Evolutionary conservation across 2,797 vertebrate species (phyloP).

Genomic region (Paratrypauchen microcephalus): DNA sequence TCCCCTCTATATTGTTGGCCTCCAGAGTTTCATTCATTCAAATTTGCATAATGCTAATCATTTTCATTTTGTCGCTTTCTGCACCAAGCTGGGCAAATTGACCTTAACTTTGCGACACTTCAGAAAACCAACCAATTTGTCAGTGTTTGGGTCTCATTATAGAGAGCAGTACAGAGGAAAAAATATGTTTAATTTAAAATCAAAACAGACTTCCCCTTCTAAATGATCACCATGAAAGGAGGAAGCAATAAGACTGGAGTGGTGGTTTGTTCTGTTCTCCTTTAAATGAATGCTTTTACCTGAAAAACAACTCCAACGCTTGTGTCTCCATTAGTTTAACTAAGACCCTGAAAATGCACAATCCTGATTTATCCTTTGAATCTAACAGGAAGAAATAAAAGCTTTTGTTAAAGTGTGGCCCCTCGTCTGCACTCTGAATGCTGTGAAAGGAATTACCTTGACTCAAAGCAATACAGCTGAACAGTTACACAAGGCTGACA

Average conservation of each 20-base stretch:
- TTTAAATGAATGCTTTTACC: conserved; percentile 61
- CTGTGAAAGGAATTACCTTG: not conserved
- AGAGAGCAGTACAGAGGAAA: conserved; percentile 32
- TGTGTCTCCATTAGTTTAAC: conserved; percentile 62
- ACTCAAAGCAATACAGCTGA: not conserved
- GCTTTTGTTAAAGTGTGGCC: conserved; percentile 24
- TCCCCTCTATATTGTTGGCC: not conserved
- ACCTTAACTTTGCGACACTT: not conserved
- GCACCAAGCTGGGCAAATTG: conserved; percentile 7
- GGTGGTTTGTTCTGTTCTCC: conserved; percentile 15
- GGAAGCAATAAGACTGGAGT: conserved; percentile 39
- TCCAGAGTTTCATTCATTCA: conserved; percentile 24
- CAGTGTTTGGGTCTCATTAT: conserved; percentile 14
- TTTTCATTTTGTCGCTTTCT: conserved; percentile 35
- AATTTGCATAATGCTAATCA: conserved; percentile 33
- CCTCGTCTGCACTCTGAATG: not conserved
- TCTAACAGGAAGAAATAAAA: conserved; percentile 41
- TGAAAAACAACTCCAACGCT: conserved; percentile 25
- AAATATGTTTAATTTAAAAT: conserved; percentile 28
- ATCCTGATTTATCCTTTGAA: conserved; percentile 32
- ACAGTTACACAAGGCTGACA: not conserved
- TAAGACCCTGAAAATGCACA: conserved; percentile 52
- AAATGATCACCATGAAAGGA: conserved; percentile 50
- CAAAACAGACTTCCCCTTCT: conserved; percentile 38
- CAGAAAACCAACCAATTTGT: not conserved